Conservation (phyloP, 2,888 invertebrate genomes). For the Oasisia sp. region DNA sequence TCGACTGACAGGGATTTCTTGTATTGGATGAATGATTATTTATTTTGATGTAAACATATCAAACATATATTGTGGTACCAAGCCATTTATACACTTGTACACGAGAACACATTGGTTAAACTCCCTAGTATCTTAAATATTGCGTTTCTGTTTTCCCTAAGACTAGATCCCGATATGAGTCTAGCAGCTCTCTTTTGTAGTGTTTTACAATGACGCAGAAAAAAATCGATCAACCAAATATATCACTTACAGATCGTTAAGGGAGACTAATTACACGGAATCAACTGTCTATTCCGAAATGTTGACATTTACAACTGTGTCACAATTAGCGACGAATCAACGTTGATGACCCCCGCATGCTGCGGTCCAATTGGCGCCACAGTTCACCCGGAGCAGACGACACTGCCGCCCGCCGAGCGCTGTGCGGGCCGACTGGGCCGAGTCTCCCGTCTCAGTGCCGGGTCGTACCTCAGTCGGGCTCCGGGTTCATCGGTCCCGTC, state of each 20-base stretch:
- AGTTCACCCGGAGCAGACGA: neutral
- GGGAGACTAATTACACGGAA: neutral
- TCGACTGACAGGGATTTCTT: too few species aligned
- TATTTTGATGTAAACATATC: too few species aligned
- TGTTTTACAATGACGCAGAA: neutral
- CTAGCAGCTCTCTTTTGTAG: too few species aligned
- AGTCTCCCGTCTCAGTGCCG: neutral
- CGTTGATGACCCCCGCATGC: neutral
- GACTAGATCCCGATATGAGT: too few species aligned
- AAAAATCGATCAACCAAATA: neutral
- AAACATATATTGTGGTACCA: too few species aligned
- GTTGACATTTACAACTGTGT: conserved; percentile 1
- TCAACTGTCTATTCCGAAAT: neutral
- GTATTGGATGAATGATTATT: too few species aligned
- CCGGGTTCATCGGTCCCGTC: neutral
- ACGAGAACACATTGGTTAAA: too few species aligned
- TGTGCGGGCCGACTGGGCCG: neutral
- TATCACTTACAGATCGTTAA: neutral
- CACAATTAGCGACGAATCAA: neutral
- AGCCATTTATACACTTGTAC: too few species aligned
- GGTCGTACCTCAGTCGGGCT: neutral
- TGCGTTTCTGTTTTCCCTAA: too few species aligned
- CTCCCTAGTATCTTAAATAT: too few species aligned
- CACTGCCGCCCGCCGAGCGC: neutral
- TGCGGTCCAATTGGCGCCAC: neutral